Conservation (phyloP, 2,797 vertebrate genomes). For the Hypotaenidia philippensis region DNA sequence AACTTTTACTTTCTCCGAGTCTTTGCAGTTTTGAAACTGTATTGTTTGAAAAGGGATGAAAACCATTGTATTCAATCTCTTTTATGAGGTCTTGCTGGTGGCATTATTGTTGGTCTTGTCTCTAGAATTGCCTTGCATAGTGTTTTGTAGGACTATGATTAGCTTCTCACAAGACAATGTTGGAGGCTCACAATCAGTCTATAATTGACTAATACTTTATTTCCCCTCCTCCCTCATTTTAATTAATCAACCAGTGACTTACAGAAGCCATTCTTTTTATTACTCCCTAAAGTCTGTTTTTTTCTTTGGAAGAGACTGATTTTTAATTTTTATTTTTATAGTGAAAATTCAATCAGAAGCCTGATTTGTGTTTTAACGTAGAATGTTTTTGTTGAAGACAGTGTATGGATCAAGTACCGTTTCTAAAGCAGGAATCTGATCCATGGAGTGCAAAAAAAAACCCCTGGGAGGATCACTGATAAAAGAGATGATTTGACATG, state of each 20-base stretch:
- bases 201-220: not conserved
- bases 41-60: not conserved
- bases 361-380: not conserved
- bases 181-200: not conserved
- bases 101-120: not conserved
- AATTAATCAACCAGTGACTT: not conserved
- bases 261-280: not conserved
- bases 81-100: not conserved
- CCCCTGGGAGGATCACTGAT: not conserved
- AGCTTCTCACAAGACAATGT: not conserved
- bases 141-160: not conserved
- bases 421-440: not conserved
- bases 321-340: not conserved
- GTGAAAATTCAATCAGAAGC: not conserved
- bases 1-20: not conserved
- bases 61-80: not conserved
- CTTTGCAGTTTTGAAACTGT: not conserved
- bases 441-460: not conserved
- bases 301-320: not conserved
- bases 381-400: not conserved
- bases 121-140: not conserved
- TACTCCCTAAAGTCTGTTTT: not conserved
- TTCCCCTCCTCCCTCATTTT: slow-evolving; percentile 33
- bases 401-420: not conserved
- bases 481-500: not conserved